A percentile compares a stretch with the other conserved stretches of the same genome.
Evolutionary conservation across 1,140 invertebrate genomes (phyloP).

Genomic region (Drosophila santomea): DNA sequence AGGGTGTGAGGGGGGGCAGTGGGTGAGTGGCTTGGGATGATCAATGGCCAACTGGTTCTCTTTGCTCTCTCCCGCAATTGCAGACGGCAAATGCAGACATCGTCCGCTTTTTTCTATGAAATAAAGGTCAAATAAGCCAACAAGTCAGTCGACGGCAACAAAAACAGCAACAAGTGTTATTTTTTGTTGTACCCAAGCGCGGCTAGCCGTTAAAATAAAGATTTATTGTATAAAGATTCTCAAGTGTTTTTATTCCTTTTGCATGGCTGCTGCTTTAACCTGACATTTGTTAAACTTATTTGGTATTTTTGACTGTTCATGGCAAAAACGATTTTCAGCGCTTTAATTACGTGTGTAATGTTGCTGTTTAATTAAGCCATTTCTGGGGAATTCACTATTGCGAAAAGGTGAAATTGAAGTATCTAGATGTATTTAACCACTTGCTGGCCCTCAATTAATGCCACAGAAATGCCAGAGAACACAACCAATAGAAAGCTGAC

Average conservation of each 20-base stretch:
- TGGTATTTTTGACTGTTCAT: constrained; percentile 43
- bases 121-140: constrained; percentile 69
- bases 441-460: neutral
- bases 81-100: constrained; percentile 72
- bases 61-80: constrained; percentile 64
- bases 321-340: constrained; percentile 20
- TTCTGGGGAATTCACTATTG: neutral
- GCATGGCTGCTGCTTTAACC: constrained; percentile 34
- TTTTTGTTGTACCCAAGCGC: constrained; percentile 7
- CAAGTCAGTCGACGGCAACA: constrained; percentile 48
- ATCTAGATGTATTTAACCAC: constrained; percentile 1
- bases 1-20: no score
- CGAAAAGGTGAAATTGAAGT: constrained; percentile 11
- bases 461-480: constrained; percentile 3
- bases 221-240: constrained; percentile 68
- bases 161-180: constrained; percentile 71
- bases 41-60: constrained; percentile 73
- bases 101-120: constrained; percentile 56
- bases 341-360: constrained; percentile 44
- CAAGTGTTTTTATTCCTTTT: constrained; percentile 45
- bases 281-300: constrained; percentile 62
- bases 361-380: constrained; percentile 36
- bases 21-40: constrained; percentile 37
- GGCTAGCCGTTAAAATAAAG: constrained; percentile 46
- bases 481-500: constrained; percentile 67